phyloP scores from a whole-genome alignment of 1,140 invertebrate species.

The Cataglyphis hispanica region DNA sequence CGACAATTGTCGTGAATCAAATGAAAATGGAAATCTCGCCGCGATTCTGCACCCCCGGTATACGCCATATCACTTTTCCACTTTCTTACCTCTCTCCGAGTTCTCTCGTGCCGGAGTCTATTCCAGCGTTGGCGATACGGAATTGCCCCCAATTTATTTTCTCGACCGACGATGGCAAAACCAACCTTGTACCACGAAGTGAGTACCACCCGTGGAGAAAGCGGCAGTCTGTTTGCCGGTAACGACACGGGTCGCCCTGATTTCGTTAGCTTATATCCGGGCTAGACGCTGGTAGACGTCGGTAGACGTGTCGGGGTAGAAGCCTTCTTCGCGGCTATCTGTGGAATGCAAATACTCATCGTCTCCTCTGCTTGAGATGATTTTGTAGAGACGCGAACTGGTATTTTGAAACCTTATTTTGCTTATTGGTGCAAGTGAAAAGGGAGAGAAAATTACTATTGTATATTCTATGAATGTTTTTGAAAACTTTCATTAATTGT shows the following conservation, averaged over 20 bases:
- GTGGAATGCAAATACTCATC: slow-evolving; percentile 49
- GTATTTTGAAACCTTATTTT: not conserved
- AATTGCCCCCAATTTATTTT: slow-evolving; percentile 60
- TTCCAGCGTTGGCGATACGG: slow-evolving; percentile 43
- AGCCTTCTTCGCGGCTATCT: not conserved
- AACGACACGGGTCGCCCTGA: slow-evolving; percentile 41
- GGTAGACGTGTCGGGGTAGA: not conserved
- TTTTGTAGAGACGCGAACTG: not conserved
- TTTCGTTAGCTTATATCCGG: slow-evolving; percentile 33
- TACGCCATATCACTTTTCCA: slow-evolving; percentile 21
- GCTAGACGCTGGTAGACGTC: not conserved
- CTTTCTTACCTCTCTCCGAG: slow-evolving; percentile 37
- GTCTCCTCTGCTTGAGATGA: not conserved
- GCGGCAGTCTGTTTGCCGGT: slow-evolving; percentile 55
- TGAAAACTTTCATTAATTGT: not conserved
- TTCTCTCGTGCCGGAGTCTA: slow-evolving; percentile 41
- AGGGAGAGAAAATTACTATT: not conserved
- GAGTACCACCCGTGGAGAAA: slow-evolving; percentile 45
- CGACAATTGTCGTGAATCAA: not conserved
- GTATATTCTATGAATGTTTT: not conserved
- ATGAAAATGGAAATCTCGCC: slow-evolving; percentile 52
- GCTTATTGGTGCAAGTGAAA: not conserved
- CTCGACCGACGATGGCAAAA: slow-evolving; percentile 7
- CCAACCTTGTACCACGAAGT: slow-evolving; percentile 54
- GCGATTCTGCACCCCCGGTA: not conserved